phyloP scores from a whole-genome alignment of 2,113 vertebrate genomes.

The Cochlearius cochlearius region DNA sequence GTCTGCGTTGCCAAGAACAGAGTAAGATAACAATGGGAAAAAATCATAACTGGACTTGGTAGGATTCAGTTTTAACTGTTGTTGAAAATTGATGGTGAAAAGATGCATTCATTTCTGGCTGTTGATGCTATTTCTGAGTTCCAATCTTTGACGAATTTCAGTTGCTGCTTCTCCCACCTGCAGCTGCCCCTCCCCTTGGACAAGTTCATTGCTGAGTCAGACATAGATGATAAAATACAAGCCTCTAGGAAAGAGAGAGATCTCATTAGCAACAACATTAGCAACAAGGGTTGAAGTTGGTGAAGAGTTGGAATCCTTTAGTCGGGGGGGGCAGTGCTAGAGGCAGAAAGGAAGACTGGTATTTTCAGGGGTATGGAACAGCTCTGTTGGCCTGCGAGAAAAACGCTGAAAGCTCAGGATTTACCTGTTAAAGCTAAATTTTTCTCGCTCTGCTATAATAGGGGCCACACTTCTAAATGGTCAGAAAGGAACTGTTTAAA shows the following conservation, averaged over 20 bases:
- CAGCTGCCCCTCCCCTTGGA: not conserved
- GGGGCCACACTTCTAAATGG: not conserved
- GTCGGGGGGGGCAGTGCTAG: not conserved
- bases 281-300: not conserved
- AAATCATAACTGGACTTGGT: not conserved
- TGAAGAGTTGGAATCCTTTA: not conserved
- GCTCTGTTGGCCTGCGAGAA: not conserved
- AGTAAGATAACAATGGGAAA: not conserved
- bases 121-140: not conserved
- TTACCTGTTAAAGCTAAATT: not conserved
- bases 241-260: not conserved
- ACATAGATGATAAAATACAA: not conserved
- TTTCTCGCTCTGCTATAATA: not conserved
- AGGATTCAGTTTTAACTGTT: not conserved
- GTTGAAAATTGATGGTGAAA: not conserved
- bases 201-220: not conserved
- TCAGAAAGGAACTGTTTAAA: not conserved
- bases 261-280: not conserved
- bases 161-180: not conserved
- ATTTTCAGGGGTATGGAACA: not conserved
- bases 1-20: not conserved
- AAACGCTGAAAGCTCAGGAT: not conserved
- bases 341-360: not conserved
- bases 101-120: not conserved
- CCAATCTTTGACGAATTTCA: not conserved